Percentiles rank a stretch among this genome's conserved stretches.
These are phyloP conservation scores for Tapirus terrestris DNA, from an alignment of 2,113 vertebrate genomes.

Conservation along the genomic window DNA sequence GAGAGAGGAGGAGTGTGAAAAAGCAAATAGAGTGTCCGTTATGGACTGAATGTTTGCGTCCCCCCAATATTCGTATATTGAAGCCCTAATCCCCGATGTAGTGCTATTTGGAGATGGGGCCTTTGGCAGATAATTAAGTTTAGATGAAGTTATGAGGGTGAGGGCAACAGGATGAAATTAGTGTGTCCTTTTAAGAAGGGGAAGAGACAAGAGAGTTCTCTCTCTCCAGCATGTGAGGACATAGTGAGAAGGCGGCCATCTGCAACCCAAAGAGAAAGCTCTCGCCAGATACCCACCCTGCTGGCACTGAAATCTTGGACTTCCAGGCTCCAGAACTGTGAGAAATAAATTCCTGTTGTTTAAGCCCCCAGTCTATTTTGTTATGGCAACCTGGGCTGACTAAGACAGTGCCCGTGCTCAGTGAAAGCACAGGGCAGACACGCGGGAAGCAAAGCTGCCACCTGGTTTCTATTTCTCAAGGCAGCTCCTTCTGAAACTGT, in stretches of 20 bases:
- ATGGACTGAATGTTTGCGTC: fast-evolving
- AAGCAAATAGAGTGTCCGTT: fast-evolving
- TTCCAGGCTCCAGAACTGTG: background rate
- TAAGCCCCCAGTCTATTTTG: background rate
- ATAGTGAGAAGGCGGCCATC: background rate
- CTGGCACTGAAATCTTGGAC: too few relatives aligned
- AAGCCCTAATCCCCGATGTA: fast-evolving
- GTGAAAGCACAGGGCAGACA: background rate
- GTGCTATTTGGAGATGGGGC: background rate
- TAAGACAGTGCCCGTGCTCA: fast-evolving
- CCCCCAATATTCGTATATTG: fast-evolving
- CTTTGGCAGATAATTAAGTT: background rate
- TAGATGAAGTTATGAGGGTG: background rate
- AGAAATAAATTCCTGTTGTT: fast-evolving
- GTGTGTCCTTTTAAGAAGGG: background rate
- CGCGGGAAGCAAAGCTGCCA: fast-evolving
- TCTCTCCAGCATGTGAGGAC: background rate
- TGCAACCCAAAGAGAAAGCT: too few relatives aligned
- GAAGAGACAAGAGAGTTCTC: background rate
- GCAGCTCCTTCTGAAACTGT: background rate
- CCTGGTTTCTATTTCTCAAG: background rate
- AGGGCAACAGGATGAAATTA: too few relatives aligned
- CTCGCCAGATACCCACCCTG: too few relatives aligned
- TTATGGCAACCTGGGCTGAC: fast-evolving
- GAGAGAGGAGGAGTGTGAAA: fast-evolving